These are phyloP conservation scores for Atethmia centrago DNA, from an alignment of 2,888 invertebrate species.

Conservation along the genomic window DNA sequence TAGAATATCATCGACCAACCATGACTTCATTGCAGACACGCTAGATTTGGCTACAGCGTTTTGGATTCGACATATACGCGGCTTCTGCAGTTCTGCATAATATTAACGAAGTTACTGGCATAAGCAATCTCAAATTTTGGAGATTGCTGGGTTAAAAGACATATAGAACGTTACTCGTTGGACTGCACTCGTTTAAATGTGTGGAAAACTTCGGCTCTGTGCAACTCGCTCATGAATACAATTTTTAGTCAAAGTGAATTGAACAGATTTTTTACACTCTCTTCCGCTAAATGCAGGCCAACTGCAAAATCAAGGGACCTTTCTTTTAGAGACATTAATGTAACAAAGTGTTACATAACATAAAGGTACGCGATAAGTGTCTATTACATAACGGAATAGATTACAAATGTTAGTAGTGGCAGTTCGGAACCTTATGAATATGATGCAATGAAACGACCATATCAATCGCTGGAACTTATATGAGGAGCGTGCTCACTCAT, in stretches of 20 bases:
- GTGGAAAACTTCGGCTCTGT: background rate
- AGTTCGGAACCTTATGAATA: conserved; percentile 52
- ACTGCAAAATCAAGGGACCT: conserved; percentile 22
- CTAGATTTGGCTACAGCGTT: conserved; percentile 52
- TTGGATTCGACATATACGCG: conserved; percentile 6
- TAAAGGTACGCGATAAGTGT: conserved; percentile 50
- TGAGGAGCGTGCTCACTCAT: conserved; percentile 36
- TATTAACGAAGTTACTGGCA: conserved; percentile 14
- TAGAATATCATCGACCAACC: conserved; percentile 56
- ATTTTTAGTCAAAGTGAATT: conserved; percentile 19
- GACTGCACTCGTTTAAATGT: conserved; percentile 14
- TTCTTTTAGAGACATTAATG: conserved; percentile 38
- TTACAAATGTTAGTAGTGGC: conserved; percentile 59
- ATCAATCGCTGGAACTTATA: conserved; percentile 41
- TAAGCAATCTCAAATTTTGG: conserved; percentile 14
- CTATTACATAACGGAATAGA: conserved; percentile 62
- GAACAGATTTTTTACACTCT: conserved; percentile 10
- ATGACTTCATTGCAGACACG: conserved; percentile 56
- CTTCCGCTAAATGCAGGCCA: conserved; percentile 16
- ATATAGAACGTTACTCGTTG: conserved; percentile 15
- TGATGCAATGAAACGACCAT: conserved; percentile 58
- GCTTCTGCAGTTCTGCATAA: conserved; percentile 19
- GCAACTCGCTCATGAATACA: conserved; percentile 10
- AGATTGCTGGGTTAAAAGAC: conserved; percentile 6
- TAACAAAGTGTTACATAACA: conserved; percentile 47